These are phyloP conservation scores for Dysdera silvatica DNA, from an alignment of 1,140 invertebrate genomes.

Conservation along the genomic window DNA sequence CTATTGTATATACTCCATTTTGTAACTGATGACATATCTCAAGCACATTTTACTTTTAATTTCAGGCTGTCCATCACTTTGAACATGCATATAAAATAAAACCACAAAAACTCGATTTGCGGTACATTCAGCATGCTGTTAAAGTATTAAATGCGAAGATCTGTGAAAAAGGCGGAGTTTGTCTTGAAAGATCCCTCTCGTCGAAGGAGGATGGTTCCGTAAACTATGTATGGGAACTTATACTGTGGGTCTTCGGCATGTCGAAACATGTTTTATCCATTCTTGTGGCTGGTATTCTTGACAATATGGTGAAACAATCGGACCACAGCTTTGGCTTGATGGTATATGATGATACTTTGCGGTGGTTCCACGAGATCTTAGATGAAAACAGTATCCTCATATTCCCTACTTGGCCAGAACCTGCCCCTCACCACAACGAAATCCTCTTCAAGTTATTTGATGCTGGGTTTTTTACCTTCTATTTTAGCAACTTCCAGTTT, in stretches of 20 bases:
- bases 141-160: constrained; percentile 5
- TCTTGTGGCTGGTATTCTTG: background rate
- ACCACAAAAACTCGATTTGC: constrained; percentile 6
- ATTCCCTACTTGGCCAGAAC: constrained; percentile 69
- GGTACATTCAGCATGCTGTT: background rate
- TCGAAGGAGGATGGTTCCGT: background rate
- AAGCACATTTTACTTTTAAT: background rate
- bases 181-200: constrained; percentile 15
- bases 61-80: constrained; percentile 18
- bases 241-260: constrained; percentile 12
- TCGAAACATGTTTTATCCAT: constrained; percentile 13
- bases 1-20: too few relatives aligned
- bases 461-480: constrained; percentile 62
- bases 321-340: background rate
- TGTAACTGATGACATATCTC: background rate
- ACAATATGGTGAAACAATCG: background rate
- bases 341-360: constrained; percentile 46
- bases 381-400: constrained; percentile 65
- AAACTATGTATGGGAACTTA: constrained; percentile 3
- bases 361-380: constrained; percentile 36
- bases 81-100: constrained; percentile 13
- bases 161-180: constrained; percentile 2
- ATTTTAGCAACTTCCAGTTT: constrained; percentile 27
- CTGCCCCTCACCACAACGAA: constrained; percentile 76
- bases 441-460: constrained; percentile 71